Evolutionary conservation across 2,797 vertebrate genomes (phyloP), one percentile per base, ranked within the genome.

Genomic region (Sebastes glaucus): DNA sequence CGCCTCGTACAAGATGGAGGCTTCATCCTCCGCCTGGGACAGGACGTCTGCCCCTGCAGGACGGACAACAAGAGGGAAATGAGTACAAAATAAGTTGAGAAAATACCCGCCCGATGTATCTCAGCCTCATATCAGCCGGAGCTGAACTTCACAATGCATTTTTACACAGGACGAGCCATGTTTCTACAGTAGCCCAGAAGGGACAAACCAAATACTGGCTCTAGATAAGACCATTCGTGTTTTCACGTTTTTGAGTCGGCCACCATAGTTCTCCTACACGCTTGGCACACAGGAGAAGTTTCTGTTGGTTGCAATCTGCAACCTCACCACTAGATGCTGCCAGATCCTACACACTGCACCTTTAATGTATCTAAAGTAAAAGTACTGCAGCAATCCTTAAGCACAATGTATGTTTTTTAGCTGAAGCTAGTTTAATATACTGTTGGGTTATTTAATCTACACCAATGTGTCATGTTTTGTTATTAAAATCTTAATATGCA

Each of bases 1-100:
- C 0, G 98, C 97, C 94, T 99, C 98, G 87, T 97, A 98, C 80
- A 99, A 88, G 73, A 99, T 87, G 25, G 98, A 97, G 35, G 97
- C 97, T 30, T 95, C 95, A n/a, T 99, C 98, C 63, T 96, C 95
- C 18, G 98, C 98, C 95, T 97, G 97, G 35, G 97, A 96, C 80
- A 94, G 90, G 66, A 97, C 96, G 67, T 97, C 91, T 0, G 97
- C 98, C 49, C 98, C 98, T 99, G 86, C 9, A 80, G 10, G 35
- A 52, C 46, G 23, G 5, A 57, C 7, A n/a, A 35, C 56, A 30
- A 23, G n/a, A 78, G 25, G 32, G 11, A n/a, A 52, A 3, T 25
- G 1, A 18, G 8, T 59, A n/a, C 11, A 55, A 52, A 30, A 6
- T 7, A n/a, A 11, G 4, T 70, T 16, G 1, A 13, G 4, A 71